A percentile compares a stretch with the other conserved stretches of the same genome.
phyloP scores from a whole-genome alignment of 92 coral and sea anemone genomes.

The Virgularia gustaviana region DNA sequence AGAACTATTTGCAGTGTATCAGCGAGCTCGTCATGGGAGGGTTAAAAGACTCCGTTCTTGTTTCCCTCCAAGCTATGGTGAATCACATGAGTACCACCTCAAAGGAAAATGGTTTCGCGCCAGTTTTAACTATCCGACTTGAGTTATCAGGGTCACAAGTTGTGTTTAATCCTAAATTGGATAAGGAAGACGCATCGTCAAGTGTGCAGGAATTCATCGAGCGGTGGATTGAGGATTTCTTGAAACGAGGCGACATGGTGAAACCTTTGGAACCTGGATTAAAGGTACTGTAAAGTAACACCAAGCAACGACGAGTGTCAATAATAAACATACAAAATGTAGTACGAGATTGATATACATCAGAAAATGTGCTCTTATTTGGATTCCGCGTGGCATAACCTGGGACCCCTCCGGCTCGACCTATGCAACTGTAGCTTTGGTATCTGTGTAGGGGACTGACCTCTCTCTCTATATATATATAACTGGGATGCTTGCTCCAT shows the following conservation, averaged over 20 bases:
- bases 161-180: constrained; percentile 85
- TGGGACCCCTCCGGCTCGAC: too few species aligned
- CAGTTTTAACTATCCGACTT: constrained; percentile 79
- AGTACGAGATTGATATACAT: neutral
- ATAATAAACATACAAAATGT: neutral
- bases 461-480: too few species aligned
- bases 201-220: constrained; percentile 86
- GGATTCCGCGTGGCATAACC: too few species aligned
- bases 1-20: constrained; percentile 77
- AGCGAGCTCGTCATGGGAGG: constrained; percentile 81
- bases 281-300: constrained; percentile 58
- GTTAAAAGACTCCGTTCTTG: constrained; percentile 63
- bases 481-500: too few species aligned
- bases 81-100: constrained; percentile 67
- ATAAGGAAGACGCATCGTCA: constrained; percentile 69
- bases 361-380: neutral
- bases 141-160: constrained; percentile 93
- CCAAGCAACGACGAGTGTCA: neutral
- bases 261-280: constrained; percentile 70
- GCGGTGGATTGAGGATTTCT: constrained; percentile 79
- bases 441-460: too few species aligned
- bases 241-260: constrained; percentile 74
- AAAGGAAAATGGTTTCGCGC: constrained; percentile 61
- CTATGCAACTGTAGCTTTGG: too few species aligned
- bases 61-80: constrained; percentile 82